Conservation (phyloP, 2,797 vertebrate species). For the Propithecus deckenii region DNA sequence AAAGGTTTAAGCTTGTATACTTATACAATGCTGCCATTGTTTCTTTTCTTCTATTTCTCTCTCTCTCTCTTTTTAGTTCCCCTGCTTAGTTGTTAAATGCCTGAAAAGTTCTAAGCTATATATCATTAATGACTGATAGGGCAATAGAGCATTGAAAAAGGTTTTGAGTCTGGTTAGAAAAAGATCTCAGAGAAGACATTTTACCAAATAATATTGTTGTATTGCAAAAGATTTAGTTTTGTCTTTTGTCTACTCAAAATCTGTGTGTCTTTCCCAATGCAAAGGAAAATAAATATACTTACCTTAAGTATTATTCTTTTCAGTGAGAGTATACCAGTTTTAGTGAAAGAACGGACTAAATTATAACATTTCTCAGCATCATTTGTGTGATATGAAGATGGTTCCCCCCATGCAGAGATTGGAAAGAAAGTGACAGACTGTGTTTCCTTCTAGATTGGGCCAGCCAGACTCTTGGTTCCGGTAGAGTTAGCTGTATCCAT, state of each 20-base stretch:
- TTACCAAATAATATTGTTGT: background rate
- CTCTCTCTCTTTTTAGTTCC: background rate
- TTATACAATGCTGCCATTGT: background rate
- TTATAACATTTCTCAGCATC: background rate
- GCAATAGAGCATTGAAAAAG: background rate
- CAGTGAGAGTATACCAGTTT: background rate
- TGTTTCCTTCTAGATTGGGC: background rate
- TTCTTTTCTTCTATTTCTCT: background rate
- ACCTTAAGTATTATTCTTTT: background rate
- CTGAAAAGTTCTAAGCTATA: background rate
- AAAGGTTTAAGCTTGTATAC: background rate
- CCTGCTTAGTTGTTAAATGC: slow-evolving; percentile 4
- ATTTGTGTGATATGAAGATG: background rate
- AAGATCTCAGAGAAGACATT: background rate
- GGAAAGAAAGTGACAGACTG: background rate
- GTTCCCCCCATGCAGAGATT: background rate
- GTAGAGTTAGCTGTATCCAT: background rate
- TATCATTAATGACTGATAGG: background rate
- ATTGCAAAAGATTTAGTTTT: background rate
- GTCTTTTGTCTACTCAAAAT: background rate
- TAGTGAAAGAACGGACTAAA: background rate
- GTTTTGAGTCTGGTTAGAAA: background rate
- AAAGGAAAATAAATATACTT: background rate
- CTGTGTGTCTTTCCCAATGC: background rate
- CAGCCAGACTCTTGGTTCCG: background rate